phyloP scores from a whole-genome alignment of 1,140 invertebrate genomes.

The Euglossa dilemma region DNA sequence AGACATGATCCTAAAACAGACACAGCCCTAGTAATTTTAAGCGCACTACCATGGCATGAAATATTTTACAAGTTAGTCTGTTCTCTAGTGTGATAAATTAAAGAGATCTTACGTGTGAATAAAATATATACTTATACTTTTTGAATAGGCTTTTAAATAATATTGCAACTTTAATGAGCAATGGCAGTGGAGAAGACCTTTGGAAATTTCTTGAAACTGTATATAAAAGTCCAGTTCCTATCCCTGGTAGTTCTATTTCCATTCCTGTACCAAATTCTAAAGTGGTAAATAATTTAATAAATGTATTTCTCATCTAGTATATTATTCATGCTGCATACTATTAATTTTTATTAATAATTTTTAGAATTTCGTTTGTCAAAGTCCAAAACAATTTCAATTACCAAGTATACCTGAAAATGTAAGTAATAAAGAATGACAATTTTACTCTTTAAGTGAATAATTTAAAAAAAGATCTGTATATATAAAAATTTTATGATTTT shows the following conservation, averaged over 20 bases:
- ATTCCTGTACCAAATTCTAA: constrained; percentile 78
- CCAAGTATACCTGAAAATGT: constrained; percentile 98
- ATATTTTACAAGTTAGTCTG: constrained; percentile 93
- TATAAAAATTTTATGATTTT: constrained; percentile 71
- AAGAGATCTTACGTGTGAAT: background rate
- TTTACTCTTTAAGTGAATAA: constrained; percentile 18
- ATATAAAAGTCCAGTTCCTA: constrained; percentile 85
- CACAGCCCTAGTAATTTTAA: constrained; percentile 90
- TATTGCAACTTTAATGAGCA: constrained; percentile 84
- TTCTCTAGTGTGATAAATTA: constrained; percentile 66
- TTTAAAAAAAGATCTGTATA: background rate
- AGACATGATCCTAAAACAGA: constrained; percentile 93
- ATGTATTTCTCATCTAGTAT: background rate
- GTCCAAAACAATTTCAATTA: constrained; percentile 90
- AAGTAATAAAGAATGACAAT: constrained; percentile 83
- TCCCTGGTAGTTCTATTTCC: constrained; percentile 77
- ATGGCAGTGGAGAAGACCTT: constrained; percentile 81
- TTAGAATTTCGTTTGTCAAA: constrained; percentile 89
- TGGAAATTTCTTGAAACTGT: constrained; percentile 86
- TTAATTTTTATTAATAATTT: constrained; percentile 72
- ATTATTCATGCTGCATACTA: constrained; percentile 6
- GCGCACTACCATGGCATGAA: constrained; percentile 97
- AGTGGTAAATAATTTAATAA: constrained; percentile 69
- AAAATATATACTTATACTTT: constrained; percentile 30
- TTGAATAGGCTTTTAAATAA: constrained; percentile 83